Conservation (phyloP, 2,113 vertebrate genomes). For the Condylura cristata region DNA sequence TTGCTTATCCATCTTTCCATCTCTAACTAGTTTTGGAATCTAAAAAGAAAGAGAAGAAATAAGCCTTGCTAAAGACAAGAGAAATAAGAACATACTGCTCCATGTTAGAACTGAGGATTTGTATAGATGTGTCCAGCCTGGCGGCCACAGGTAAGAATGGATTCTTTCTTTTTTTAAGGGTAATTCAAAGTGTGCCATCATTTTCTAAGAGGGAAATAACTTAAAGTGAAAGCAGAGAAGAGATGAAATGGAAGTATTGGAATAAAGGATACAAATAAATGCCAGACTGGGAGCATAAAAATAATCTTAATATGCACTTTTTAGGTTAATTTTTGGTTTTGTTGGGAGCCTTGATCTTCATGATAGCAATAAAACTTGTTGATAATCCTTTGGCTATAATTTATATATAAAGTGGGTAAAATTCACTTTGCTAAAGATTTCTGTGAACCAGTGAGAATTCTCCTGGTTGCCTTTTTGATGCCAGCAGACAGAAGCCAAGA, state of each 20-base stretch:
- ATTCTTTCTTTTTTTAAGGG: not conserved
- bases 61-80: not conserved
- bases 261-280: not conserved
- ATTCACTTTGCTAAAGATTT: not conserved
- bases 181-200: not conserved
- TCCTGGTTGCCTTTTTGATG: constrained; percentile 8
- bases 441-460: not conserved
- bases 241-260: not conserved
- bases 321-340: not conserved
- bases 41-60: not conserved
- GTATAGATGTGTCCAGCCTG: not conserved
- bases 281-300: not conserved
- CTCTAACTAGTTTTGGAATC: not conserved
- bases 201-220: not conserved
- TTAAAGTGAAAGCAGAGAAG: not conserved
- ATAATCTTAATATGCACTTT: not conserved
- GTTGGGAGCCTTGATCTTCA: not conserved
- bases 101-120: not conserved
- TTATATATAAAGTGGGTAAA: not conserved
- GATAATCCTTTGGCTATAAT: not conserved
- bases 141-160: not conserved
- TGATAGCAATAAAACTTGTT: not conserved
- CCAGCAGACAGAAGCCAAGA: not conserved
- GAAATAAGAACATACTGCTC: not conserved
- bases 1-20: not conserved